Conservation (phyloP, 2,797 vertebrate genomes). For the Girardinus metallicus region DNA sequence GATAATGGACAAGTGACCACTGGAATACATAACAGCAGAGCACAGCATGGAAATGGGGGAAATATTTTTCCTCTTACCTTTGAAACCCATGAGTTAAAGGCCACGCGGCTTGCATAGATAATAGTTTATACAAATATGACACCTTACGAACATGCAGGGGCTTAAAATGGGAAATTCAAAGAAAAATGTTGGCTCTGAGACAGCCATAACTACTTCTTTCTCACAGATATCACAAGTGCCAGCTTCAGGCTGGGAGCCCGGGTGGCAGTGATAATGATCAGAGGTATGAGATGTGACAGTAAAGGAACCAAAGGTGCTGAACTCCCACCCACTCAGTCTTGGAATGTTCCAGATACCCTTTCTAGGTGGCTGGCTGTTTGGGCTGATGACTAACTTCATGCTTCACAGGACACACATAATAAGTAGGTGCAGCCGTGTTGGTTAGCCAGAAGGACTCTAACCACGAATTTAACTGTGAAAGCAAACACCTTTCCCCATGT, state of each 20-base stretch:
- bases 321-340: constrained; percentile 52
- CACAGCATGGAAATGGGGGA: constrained; percentile 28
- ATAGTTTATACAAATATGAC: constrained; percentile 16
- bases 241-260: constrained; percentile 30
- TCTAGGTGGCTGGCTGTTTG: constrained; percentile 62
- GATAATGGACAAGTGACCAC: constrained; percentile 67
- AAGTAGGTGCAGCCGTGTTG: constrained; percentile 69
- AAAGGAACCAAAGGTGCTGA: constrained; percentile 56
- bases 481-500: constrained; percentile 49
- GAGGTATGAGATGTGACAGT: constrained; percentile 57
- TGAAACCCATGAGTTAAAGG: constrained; percentile 17
- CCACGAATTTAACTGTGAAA: constrained; percentile 65
- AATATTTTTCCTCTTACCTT: constrained; percentile 26
- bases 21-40: constrained; percentile 52
- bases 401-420: constrained; percentile 56
- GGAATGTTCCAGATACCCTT: constrained; percentile 60
- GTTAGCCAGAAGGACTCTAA: constrained; percentile 59
- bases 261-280: constrained; percentile 53
- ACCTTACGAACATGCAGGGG: neutral
- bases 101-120: constrained; percentile 10
- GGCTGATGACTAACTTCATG: constrained; percentile 67
- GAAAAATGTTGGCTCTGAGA: neutral
- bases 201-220: neutral
- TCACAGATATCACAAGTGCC: constrained; percentile 30
- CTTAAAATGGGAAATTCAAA: constrained; percentile 18